Evolutionary conservation across 2,888 invertebrate genomes (phyloP).

Genomic region (Meteorus colon): DNA sequence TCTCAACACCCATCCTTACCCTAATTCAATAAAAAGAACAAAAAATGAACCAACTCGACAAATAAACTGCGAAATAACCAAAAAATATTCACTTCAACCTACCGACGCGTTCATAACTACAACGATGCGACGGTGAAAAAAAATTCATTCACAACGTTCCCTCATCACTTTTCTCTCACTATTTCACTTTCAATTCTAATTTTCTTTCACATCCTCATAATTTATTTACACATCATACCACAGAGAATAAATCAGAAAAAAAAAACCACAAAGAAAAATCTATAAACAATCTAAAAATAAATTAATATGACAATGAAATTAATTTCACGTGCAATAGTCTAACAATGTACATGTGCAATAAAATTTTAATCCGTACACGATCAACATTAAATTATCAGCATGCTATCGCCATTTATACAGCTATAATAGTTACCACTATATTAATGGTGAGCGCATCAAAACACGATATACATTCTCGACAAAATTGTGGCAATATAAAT

Average conservation of each 20-base stretch:
- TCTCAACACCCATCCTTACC: too few relatives aligned
- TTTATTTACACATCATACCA: too few relatives aligned
- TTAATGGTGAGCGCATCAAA: conserved; percentile 59
- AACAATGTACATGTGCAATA: conserved; percentile 59
- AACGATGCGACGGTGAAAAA: conserved; percentile 7
- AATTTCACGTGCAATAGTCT: conserved; percentile 39
- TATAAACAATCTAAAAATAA: conserved; percentile 3
- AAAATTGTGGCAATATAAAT: conserved; percentile 56
- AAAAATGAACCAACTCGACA: too few relatives aligned
- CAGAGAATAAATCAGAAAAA: too few relatives aligned
- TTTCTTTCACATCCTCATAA: too few relatives aligned
- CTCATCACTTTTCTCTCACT: too few relatives aligned
- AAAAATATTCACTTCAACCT: too few relatives aligned
- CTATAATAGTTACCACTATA: conserved; percentile 49
- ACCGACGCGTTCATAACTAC: neutral
- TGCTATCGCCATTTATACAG: conserved; percentile 64
- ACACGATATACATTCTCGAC: conserved; percentile 7
- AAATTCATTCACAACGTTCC: neutral
- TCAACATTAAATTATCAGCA: conserved; percentile 65
- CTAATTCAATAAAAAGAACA: too few relatives aligned
- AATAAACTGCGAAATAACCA: too few relatives aligned
- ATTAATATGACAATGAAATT: neutral
- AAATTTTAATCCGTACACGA: conserved; percentile 63
- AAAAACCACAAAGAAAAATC: too few relatives aligned
- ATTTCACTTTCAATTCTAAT: too few relatives aligned